These are phyloP conservation scores for Cheilosia vernalis DNA, from an alignment of 2,888 invertebrate genomes.

Conservation along the genomic window DNA sequence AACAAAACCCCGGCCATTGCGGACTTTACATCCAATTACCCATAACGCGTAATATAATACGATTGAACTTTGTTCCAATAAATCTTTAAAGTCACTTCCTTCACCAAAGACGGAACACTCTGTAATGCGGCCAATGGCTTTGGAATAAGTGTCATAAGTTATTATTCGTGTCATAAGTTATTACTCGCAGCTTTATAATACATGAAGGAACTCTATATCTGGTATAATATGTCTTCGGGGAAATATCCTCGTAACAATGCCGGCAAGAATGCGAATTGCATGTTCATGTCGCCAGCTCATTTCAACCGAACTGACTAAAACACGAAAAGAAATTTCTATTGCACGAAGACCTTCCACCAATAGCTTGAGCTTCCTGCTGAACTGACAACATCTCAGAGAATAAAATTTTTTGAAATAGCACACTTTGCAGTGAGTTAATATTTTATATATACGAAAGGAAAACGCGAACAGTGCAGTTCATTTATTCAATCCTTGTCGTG, in stretches of 20 bases:
- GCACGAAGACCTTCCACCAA: neutral
- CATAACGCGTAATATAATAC: neutral
- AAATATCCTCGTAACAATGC: neutral
- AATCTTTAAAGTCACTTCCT: neutral
- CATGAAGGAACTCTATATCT: neutral
- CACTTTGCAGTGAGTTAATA: slow-evolving; percentile 4
- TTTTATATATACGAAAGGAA: neutral
- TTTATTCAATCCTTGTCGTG: neutral
- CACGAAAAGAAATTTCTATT: slow-evolving; percentile 3
- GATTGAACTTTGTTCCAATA: neutral
- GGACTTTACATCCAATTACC: neutral
- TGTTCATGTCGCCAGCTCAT: slow-evolving; percentile 10
- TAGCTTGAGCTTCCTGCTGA: slow-evolving; percentile 1
- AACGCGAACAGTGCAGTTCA: slow-evolving; percentile 26
- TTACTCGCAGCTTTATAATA: neutral
- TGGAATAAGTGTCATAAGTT: neutral
- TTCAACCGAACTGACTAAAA: neutral
- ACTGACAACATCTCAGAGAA: slow-evolving; percentile 5
- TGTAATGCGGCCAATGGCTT: neutral
- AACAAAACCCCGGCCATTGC: neutral
- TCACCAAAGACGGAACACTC: neutral
- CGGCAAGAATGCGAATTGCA: slow-evolving; percentile 8
- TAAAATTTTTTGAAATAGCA: slow-evolving; percentile 9
- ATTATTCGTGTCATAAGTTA: neutral
- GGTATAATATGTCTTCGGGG: slow-evolving; percentile 6